phyloP scores from a whole-genome alignment of 1,140 invertebrate species.

The Anastrepha ludens region DNA sequence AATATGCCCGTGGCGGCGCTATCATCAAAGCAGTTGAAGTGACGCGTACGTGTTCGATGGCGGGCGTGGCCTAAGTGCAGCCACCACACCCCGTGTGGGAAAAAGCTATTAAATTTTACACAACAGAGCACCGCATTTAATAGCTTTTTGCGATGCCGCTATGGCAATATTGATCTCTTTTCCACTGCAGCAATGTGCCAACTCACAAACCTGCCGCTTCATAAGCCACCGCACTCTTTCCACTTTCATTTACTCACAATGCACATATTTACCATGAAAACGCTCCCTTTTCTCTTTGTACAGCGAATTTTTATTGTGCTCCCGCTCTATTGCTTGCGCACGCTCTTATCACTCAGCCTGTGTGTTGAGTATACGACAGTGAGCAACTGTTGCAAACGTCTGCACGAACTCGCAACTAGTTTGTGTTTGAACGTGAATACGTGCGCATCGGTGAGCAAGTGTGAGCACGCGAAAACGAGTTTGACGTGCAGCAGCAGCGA shows the following conservation, averaged over 20 bases:
- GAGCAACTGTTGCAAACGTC: conserved; percentile 58
- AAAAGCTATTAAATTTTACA: not conserved
- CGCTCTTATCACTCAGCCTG: not conserved
- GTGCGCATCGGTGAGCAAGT: conserved; percentile 70
- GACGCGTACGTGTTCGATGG: not conserved
- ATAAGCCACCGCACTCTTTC: not conserved
- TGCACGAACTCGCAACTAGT: conserved; percentile 65
- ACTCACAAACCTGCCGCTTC: too few species aligned
- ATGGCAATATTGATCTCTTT: not conserved
- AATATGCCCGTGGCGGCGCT: conserved; percentile 49
- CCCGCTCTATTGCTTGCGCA: conserved; percentile 58
- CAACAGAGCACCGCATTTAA: not conserved
- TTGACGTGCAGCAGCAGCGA: conserved; percentile 35
- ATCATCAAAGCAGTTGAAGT: not conserved
- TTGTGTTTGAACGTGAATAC: conserved; percentile 72
- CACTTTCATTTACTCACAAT: not conserved
- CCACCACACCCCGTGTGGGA: conserved; percentile 26
- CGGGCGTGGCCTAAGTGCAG: not conserved
- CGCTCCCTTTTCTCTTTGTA: not conserved
- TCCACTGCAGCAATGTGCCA: not conserved
- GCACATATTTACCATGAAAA: not conserved
- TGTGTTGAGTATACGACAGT: conserved; percentile 55
- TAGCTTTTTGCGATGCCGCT: not conserved
- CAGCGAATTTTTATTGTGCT: conserved; percentile 19
- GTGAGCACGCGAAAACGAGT: conserved; percentile 67